Evolutionary conservation across 2,888 invertebrate genomes (phyloP), one percentile per base, ranked within the genome.

Genomic region (Diplazon laetatorius): DNA sequence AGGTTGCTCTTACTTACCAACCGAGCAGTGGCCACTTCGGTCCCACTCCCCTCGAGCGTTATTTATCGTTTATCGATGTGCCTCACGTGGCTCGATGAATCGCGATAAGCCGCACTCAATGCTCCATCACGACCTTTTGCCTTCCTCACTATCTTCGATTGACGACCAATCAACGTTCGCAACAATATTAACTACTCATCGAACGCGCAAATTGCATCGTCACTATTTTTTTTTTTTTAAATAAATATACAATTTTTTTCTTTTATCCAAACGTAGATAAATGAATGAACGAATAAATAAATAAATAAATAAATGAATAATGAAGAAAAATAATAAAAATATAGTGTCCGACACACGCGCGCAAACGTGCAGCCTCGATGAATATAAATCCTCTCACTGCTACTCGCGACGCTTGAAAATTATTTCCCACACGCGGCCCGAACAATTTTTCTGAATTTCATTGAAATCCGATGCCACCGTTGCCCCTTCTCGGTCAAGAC

Each of bases 391-490:
- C 50, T 63, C 42, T 57, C 42, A 35, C 25, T 60, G 39, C 22
- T 10, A 20, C 48, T 20, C 30, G 12, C 16, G 14, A n/a, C 68
- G 74, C 46, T 72, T 48, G 55, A 68, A 68, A 68, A 77, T 72
- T 63, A 72, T 46, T 72, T 20, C 12, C 46, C 35, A 39, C 66
- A 35, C 5, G 20, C n/a, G n/a, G n/a, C n/a, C n/a, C 55, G n/a
- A 16, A 10, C 25, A 37, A 39, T 10, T 55, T 77, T 55, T 48
- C 55, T 57, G 20, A 5, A 16, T 14, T 72, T 71, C 42, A 48
- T 72, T 72, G 72, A 72, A 72, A 77, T 68, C 68, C 55, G 68
- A 77, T 68, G 63, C 68, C 57, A 77, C 63, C 68, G 62, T 48
- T 35, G 20, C 16, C 59, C 39, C 35, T 16, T 12, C 39, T 10